phyloP scores from a whole-genome alignment of 2,113 vertebrate species.

The Sander vitreus region DNA sequence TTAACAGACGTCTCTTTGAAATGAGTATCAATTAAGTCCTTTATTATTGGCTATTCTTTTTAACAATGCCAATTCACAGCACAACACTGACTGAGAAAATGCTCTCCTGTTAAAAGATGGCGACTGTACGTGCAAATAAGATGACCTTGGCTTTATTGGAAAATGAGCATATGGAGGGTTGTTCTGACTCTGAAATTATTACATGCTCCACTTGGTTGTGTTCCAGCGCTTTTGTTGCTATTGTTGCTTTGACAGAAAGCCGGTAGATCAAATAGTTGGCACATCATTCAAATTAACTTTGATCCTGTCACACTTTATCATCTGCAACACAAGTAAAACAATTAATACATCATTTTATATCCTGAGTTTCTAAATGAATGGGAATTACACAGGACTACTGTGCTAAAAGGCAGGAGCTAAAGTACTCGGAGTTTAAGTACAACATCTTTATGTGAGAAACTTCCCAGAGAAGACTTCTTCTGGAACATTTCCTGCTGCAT shows the following conservation, averaged over 20 bases:
- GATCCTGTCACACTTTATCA: conserved; percentile 41
- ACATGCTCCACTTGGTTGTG: conserved; percentile 44
- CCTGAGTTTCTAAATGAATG: conserved; percentile 22
- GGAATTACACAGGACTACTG: conserved; percentile 40
- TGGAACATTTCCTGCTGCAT: conserved; percentile 71
- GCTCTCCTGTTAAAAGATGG: conserved; percentile 37
- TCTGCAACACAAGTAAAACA: conserved; percentile 45
- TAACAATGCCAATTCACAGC: conserved; percentile 67
- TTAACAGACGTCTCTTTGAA: conserved; percentile 81
- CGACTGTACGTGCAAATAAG: conserved; percentile 42
- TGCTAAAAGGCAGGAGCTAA: conserved; percentile 44
- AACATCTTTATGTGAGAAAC: conserved; percentile 68
- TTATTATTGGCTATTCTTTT: conserved; percentile 77
- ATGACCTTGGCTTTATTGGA: conserved; percentile 55
- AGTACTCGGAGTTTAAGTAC: conserved; percentile 51
- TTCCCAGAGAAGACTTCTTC: conserved; percentile 63
- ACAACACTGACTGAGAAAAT: conserved; percentile 50
- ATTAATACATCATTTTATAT: conserved; percentile 53
- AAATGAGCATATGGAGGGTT: conserved; percentile 55
- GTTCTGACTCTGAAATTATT: conserved; percentile 59
- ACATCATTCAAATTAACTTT: conserved; percentile 55
- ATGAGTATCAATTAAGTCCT: conserved; percentile 79
- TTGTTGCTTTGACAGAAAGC: conserved; percentile 58
- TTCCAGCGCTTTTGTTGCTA: conserved; percentile 32
- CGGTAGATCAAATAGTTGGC: conserved; percentile 56